Evolutionary conservation across 37 sponge, comb jelly and placozoan species (phyloP).

Genomic region (Beroe ovata): DNA sequence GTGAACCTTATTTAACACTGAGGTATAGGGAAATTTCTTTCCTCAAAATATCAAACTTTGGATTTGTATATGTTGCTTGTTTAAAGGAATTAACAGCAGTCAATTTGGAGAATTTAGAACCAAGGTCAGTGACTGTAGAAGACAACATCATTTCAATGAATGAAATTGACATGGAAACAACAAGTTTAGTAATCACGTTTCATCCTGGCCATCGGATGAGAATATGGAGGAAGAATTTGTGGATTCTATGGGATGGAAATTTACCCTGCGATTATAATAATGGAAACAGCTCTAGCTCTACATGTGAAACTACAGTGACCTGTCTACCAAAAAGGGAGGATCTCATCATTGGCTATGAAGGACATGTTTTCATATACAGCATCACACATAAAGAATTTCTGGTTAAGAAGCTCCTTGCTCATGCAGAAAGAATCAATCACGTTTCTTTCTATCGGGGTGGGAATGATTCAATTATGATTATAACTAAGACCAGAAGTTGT

Average conservation of each 20-base stretch:
- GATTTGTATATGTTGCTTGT: neutral
- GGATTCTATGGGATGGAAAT: neutral
- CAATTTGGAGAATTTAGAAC: neutral
- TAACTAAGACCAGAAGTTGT: neutral
- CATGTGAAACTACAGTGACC: neutral
- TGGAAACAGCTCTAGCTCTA: neutral
- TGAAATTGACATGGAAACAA: neutral
- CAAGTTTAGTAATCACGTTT: neutral
- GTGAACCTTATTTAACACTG: neutral
- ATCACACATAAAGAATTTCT: neutral
- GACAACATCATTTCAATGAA: neutral
- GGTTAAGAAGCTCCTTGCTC: neutral
- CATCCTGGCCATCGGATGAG: neutral
- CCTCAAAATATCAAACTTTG: neutral
- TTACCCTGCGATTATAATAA: neutral
- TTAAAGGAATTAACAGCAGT: neutral
- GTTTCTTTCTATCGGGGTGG: neutral
- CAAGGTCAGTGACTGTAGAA: neutral
- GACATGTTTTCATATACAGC: neutral
- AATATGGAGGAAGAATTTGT: neutral
- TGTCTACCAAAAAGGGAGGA: neutral
- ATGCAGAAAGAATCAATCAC: neutral
- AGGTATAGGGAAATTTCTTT: neutral
- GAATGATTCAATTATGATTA: neutral
- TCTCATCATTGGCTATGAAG: neutral